Evolutionary conservation across 1,140 invertebrate species (phyloP).

Genomic region (Neocloeon triangulifer): DNA sequence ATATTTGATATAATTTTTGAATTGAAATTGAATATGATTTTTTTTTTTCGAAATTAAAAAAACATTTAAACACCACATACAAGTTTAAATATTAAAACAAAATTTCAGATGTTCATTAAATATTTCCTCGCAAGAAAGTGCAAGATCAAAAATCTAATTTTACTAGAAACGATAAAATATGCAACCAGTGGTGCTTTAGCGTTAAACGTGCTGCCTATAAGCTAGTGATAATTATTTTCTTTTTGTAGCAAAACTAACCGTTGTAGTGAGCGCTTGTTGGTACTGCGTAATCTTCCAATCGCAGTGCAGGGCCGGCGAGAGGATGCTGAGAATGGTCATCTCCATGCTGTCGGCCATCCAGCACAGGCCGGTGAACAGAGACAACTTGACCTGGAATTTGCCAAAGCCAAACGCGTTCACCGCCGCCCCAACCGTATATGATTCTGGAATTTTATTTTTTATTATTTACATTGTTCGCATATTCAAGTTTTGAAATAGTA

Average conservation of each 20-base stretch:
- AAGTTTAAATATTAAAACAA: no score
- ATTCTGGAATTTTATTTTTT: constrained; percentile 38
- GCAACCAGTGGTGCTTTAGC: background rate
- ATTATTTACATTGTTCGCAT: background rate
- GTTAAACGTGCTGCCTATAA: no score
- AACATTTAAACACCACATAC: no score
- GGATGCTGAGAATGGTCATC: constrained; percentile 88
- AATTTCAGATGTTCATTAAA: no score
- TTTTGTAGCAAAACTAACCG: constrained; percentile 32
- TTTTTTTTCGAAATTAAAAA: no score
- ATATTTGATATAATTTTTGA: no score
- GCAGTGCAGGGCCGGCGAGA: constrained; percentile 80
- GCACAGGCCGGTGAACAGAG: constrained; percentile 62
- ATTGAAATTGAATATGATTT: no score
- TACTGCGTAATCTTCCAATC: constrained; percentile 77
- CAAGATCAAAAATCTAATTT: no score
- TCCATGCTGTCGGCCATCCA: constrained; percentile 99
- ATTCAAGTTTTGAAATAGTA: background rate
- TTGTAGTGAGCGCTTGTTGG: constrained; percentile 49
- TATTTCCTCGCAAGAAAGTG: no score
- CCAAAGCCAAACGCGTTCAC: constrained; percentile 92
- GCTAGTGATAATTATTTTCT: background rate
- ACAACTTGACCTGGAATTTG: constrained; percentile 82
- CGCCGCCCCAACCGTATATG: constrained; percentile 84
- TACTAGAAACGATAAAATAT: no score